Conservation (phyloP, 2,113 vertebrate genomes). For the Danio rerio region DNA sequence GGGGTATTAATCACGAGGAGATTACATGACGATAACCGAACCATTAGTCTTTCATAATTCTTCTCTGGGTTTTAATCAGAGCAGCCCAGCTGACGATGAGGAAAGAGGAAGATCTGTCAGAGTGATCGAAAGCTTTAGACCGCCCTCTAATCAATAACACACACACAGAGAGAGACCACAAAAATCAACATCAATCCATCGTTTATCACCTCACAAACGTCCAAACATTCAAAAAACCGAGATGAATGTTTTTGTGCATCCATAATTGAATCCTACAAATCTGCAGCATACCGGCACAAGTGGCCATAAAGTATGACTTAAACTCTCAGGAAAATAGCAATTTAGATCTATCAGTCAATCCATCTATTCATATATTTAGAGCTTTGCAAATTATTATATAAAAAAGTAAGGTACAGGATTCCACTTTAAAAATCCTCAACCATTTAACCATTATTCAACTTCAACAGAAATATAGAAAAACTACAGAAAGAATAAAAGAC, state of each 20-base stretch:
- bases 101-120: constrained; percentile 16
- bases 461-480: too few species aligned
- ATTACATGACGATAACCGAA: constrained; percentile 33
- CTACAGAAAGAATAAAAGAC: too few species aligned
- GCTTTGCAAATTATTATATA: too few species aligned
- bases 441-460: too few species aligned
- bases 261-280: background rate
- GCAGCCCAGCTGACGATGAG: constrained; percentile 35
- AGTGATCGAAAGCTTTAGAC: constrained; percentile 30
- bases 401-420: too few species aligned
- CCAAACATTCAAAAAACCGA: background rate
- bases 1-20: constrained; percentile 18
- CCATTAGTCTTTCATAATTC: constrained; percentile 27
- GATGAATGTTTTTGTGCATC: background rate
- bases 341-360: too few species aligned
- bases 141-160: background rate
- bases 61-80: constrained; percentile 47
- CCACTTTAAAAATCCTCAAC: too few species aligned
- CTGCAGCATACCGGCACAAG: background rate
- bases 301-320: background rate
- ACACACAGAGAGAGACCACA: background rate
- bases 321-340: background rate
- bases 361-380: too few species aligned
- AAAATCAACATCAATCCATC: background rate
- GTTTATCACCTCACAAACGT: constrained; percentile 15